Evolutionary conservation across 2,888 invertebrate species (phyloP).

Genomic region (Arge pagana): DNA sequence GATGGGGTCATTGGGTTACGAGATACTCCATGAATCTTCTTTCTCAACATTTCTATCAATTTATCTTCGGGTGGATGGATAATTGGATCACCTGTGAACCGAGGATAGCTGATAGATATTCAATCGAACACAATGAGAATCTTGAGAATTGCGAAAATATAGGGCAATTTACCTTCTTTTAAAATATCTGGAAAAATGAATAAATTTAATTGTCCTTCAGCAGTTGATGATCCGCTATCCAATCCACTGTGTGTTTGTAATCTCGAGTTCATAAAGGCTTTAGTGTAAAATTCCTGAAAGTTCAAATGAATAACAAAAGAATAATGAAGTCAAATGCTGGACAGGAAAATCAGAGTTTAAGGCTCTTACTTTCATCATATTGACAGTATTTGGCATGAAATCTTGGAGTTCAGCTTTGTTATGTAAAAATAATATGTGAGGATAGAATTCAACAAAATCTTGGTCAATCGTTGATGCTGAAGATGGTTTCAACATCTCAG

Average conservation of each 20-base stretch:
- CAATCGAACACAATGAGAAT: neutral
- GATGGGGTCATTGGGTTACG: slow-evolving; percentile 74
- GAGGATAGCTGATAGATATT: slow-evolving; percentile 7
- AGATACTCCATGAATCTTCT: slow-evolving; percentile 72
- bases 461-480: slow-evolving; percentile 67
- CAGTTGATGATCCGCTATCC: slow-evolving; percentile 65
- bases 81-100: slow-evolving; percentile 40
- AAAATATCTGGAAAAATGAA: slow-evolving; percentile 70
- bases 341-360: too few relatives aligned
- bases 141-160: slow-evolving; percentile 11
- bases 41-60: slow-evolving; percentile 69
- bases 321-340: slow-evolving; percentile 40
- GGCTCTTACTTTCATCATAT: slow-evolving; percentile 65
- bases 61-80: slow-evolving; percentile 56
- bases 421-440: slow-evolving; percentile 82
- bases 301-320: slow-evolving; percentile 31
- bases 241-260: slow-evolving; percentile 71
- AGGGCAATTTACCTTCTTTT: slow-evolving; percentile 52
- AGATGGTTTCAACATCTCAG: slow-evolving; percentile 86
- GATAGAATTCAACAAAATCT: slow-evolving; percentile 76
- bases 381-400: slow-evolving; percentile 66
- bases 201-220: slow-evolving; percentile 70
- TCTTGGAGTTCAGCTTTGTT: slow-evolving; percentile 80
- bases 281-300: slow-evolving; percentile 59
- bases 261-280: slow-evolving; percentile 67